Evolutionary conservation across 2,113 vertebrate genomes (phyloP), one percentile per base, ranked within the genome.

Genomic region (Progne subis): DNA sequence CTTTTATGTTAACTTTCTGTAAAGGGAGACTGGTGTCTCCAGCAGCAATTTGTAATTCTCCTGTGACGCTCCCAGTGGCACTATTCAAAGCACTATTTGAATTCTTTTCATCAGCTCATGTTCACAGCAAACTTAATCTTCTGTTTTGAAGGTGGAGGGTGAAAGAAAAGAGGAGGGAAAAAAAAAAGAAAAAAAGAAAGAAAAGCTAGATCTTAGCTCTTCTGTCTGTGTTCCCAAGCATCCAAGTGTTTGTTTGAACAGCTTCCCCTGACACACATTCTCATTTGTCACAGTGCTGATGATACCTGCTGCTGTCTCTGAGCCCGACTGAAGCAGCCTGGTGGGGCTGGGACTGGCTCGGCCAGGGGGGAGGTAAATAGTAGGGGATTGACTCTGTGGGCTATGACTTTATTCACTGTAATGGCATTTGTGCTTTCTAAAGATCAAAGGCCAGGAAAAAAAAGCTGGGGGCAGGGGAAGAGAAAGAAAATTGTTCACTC

Each of bases 1-100:
- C 97, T 98, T 96, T 98, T 97, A 97, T 97, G 97, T 97, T 97
- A 95, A 96, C 96, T 96, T 95, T 97, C 96, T 97, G 95, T 96
- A 98, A 97, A 97, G 96, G 96, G 97, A 98, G 98, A 98, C 97
- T 64, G 64, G 96, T 98, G 98, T 98, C 97, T 98, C 98, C 97
- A 97, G 95, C 96, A 96, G 97, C 97, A 98, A 98, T 98, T 98
- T 98, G 98, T 97, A 98, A 98, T 97, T 98, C 97, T 98, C 98
- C 91, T 95, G 97, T 94, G 97, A 96, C 95, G 7, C 97, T 98
- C 97, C 96, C 97, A 95, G 95, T 97, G 94, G 97, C 96, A 97
- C 96, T 91, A 97, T 97, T 98, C 97, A 97, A 97, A 97, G 97
- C 97, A 92, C 96, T 94, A 94, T 96, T 97, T 95, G 98, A 98